A percentile compares a stretch with the other conserved stretches of the same genome.
phyloP scores from a whole-genome alignment of 2,797 vertebrate genomes.

The Gephyroberyx darwinii region DNA sequence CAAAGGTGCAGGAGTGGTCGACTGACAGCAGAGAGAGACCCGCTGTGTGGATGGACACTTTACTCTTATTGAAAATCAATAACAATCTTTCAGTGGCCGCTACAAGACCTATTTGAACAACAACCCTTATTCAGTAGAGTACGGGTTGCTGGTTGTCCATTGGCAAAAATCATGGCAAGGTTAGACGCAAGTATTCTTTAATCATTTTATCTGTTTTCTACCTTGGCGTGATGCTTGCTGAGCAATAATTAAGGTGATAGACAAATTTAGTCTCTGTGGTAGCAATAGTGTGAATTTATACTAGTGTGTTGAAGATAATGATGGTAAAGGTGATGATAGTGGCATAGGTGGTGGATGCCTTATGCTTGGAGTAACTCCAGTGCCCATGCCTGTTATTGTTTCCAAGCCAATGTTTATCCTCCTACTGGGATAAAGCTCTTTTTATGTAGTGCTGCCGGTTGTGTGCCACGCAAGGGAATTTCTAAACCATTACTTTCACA shows the following conservation, averaged over 20 bases:
- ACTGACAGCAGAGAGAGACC: slow-evolving; percentile 65
- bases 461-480: slow-evolving; percentile 47
- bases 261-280: not conserved
- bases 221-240: slow-evolving; percentile 5
- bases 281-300: not conserved
- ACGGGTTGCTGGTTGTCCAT: slow-evolving; percentile 42
- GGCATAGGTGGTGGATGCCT: slow-evolving; percentile 8
- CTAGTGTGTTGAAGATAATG: not conserved
- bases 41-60: slow-evolving; percentile 63
- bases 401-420: slow-evolving; percentile 36
- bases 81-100: slow-evolving; percentile 74
- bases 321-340: slow-evolving; percentile 10
- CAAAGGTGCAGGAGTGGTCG: slow-evolving; percentile 55
- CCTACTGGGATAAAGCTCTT: slow-evolving; percentile 45
- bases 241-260: not conserved
- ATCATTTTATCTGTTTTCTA: not conserved
- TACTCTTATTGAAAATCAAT: slow-evolving; percentile 83
- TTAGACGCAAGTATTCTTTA: slow-evolving; percentile 15
- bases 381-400: slow-evolving; percentile 12
- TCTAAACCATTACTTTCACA: slow-evolving; percentile 53
- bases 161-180: slow-evolving; percentile 26
- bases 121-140: slow-evolving; percentile 54
- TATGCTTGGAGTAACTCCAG: slow-evolving; percentile 13
- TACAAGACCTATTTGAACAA: slow-evolving; percentile 65
- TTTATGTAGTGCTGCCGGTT: slow-evolving; percentile 43